Evolutionary conservation across 2,797 vertebrate species (phyloP).

Genomic region (Sebastes vulpes): DNA sequence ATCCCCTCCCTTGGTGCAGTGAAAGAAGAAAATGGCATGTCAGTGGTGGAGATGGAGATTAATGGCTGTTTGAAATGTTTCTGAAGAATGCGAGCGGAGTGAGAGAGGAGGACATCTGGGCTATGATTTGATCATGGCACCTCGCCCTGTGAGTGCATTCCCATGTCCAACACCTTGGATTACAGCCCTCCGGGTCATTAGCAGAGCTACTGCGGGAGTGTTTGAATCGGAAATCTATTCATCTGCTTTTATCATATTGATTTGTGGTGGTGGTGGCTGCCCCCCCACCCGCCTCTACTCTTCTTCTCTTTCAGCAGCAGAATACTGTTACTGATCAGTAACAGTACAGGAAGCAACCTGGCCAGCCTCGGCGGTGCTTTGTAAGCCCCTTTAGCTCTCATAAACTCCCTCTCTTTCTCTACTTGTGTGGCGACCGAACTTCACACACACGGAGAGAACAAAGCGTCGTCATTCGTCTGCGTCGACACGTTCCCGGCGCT

Average conservation of each 20-base stretch:
- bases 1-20: constrained; percentile 25
- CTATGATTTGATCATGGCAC: constrained; percentile 58
- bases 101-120: constrained; percentile 38
- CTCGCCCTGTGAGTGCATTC: constrained; percentile 56
- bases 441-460: constrained; percentile 12
- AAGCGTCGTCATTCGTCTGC: constrained; percentile 22
- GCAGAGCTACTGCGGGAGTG: constrained; percentile 41
- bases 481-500: constrained; percentile 4
- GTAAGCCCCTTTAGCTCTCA: constrained; percentile 3
- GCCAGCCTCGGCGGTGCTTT: neutral
- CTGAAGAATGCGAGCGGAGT: constrained; percentile 54
- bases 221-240: constrained; percentile 75
- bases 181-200: constrained; percentile 64
- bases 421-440: constrained; percentile 11
- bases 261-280: constrained; percentile 53
- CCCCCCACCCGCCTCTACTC: neutral
- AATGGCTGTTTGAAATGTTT: constrained; percentile 66
- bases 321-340: constrained; percentile 41
- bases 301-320: constrained; percentile 35
- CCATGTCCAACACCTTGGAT: constrained; percentile 70
- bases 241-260: constrained; percentile 72
- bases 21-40: constrained; percentile 63
- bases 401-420: constrained; percentile 7
- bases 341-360: constrained; percentile 23
- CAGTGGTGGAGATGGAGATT: constrained; percentile 44